Percentiles rank a stretch among this genome's conserved stretches.
These are phyloP conservation scores for Stenchaetothrips biformis DNA, from an alignment of 2,888 invertebrate genomes.

Conservation along the genomic window DNA sequence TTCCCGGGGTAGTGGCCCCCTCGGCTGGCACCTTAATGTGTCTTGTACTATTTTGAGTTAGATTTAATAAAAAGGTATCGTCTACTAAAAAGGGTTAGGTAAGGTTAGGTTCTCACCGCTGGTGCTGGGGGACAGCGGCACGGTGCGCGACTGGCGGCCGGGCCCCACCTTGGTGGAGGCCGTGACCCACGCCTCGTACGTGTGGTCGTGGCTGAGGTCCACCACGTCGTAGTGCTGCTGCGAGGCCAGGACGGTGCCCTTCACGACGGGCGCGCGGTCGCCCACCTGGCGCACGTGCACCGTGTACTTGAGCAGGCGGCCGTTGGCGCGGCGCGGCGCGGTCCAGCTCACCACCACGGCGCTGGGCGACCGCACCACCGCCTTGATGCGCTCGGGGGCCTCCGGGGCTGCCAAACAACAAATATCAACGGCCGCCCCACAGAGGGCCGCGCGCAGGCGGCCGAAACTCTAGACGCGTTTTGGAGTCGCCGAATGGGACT, in stretches of 20 bases:
- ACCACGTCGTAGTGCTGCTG: conserved; percentile 43
- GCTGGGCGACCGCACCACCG: conserved; percentile 66
- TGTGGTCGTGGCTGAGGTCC: conserved; percentile 51
- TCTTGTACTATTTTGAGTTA: no score
- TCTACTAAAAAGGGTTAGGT: no score
- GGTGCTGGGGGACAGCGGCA: not conserved
- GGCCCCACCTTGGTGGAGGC: conserved; percentile 73
- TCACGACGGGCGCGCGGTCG: conserved; percentile 50
- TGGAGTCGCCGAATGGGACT: no score
- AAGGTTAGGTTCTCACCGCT: conserved; percentile 46
- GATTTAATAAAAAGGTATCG: no score
- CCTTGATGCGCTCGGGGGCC: conserved; percentile 73
- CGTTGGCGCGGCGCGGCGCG: conserved; percentile 68
- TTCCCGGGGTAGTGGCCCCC: no score
- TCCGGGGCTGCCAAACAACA: conserved; percentile 60
- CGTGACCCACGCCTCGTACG: conserved; percentile 73
- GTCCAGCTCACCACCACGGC: conserved; percentile 74
- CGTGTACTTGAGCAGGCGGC: conserved; percentile 69
- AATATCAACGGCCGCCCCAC: not conserved
- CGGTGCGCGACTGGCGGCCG: conserved; percentile 58
- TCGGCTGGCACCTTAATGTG: no score
- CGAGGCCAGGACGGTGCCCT: conserved; percentile 47
- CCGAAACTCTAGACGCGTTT: no score
- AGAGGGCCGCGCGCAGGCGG: no score
- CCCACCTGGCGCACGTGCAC: conserved; percentile 51